Conservation (phyloP, 2,113 vertebrate genomes). For the Pica pica region DNA sequence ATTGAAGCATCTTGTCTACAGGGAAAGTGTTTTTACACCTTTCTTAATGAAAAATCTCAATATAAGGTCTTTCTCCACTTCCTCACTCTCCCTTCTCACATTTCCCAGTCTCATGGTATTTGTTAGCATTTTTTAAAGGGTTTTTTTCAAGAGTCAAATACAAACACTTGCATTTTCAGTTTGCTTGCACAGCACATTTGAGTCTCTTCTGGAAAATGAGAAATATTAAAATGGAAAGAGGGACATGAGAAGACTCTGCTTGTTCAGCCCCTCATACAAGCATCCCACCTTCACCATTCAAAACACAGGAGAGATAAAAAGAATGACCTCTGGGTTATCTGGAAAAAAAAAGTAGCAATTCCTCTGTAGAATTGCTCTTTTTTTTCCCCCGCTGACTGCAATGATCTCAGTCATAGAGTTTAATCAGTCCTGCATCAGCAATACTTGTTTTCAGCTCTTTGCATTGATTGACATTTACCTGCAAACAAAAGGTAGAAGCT, state of each 20-base stretch:
- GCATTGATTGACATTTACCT: not conserved
- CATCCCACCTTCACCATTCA: not conserved
- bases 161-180: not conserved
- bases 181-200: not conserved
- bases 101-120: not conserved
- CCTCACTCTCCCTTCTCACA: not conserved
- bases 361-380: not conserved
- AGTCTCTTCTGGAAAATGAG: not conserved
- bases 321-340: not conserved
- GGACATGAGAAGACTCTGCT: not conserved
- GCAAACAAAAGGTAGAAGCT: not conserved
- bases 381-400: not conserved
- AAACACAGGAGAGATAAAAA: not conserved
- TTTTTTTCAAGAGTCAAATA: not conserved
- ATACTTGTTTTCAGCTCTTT: not conserved
- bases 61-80: not conserved
- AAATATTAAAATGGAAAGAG: not conserved
- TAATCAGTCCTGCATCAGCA: not conserved
- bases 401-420: not conserved
- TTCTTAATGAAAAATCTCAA: not conserved
- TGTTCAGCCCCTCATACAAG: not conserved
- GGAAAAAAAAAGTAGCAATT: not conserved
- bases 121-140: not conserved
- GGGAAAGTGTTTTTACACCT: not conserved
- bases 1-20: not conserved